Conservation (phyloP, 2,113 vertebrate genomes). For the Oncorhynchus masou region DNA sequence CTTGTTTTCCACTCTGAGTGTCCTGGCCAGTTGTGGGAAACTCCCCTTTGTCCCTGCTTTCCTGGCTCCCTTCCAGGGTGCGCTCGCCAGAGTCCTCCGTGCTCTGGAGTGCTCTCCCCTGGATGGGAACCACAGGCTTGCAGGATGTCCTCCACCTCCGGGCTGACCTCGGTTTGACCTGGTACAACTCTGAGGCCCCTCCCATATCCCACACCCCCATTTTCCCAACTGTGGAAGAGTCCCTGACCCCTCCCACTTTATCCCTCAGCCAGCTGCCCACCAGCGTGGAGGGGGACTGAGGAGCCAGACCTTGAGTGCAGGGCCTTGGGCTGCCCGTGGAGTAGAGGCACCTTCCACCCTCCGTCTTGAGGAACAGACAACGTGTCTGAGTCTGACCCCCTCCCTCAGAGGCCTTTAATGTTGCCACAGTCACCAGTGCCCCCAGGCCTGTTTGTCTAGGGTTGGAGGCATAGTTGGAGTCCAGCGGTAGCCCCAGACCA, state of each 20-base stretch:
- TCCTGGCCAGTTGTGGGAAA: slow-evolving; percentile 17
- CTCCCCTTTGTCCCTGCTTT: slow-evolving; percentile 48
- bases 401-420: slow-evolving; percentile 72
- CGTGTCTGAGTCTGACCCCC: slow-evolving; percentile 74
- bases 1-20: slow-evolving; percentile 11
- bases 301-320: background rate
- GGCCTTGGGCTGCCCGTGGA: slow-evolving; percentile 51
- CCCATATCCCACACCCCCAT: slow-evolving; percentile 31
- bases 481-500: slow-evolving; percentile 41
- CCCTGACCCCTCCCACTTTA: slow-evolving; percentile 26
- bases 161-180: slow-evolving; percentile 59
- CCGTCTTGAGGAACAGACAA: slow-evolving; percentile 71
- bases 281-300: slow-evolving; percentile 35
- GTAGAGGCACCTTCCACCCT: slow-evolving; percentile 70
- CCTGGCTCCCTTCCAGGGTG: slow-evolving; percentile 43
- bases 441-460: slow-evolving; percentile 62
- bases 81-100: slow-evolving; percentile 37
- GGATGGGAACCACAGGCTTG: slow-evolving; percentile 20
- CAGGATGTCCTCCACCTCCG: slow-evolving; percentile 73
- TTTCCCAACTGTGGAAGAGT: slow-evolving; percentile 15
- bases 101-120: slow-evolving; percentile 33
- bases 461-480: slow-evolving; percentile 17
- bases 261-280: slow-evolving; percentile 60
- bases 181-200: slow-evolving; percentile 36
- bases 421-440: slow-evolving; percentile 73